Evolutionary conservation across 2,797 vertebrate species (phyloP).

Genomic region (Chromobotia macracanthus): DNA sequence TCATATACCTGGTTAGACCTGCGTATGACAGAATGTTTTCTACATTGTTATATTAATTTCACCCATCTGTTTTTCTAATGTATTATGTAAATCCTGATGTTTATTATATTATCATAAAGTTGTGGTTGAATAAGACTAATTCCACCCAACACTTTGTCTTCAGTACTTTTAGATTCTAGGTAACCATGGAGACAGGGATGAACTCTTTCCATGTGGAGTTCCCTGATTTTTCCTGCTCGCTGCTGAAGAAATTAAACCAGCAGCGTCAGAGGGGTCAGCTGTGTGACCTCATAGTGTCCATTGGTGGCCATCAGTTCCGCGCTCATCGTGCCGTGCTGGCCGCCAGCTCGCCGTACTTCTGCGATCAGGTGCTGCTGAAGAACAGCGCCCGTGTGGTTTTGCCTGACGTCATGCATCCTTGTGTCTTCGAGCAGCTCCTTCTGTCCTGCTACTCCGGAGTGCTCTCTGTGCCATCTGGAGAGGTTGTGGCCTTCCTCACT

Average conservation of each 20-base stretch:
- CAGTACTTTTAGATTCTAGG: constrained; percentile 71
- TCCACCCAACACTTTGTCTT: constrained; percentile 51
- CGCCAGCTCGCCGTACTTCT: constrained; percentile 88
- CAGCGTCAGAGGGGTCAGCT: constrained; percentile 86
- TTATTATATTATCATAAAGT: background rate
- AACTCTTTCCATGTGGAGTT: constrained; percentile 87
- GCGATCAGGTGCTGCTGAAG: constrained; percentile 87
- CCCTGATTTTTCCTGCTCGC: constrained; percentile 86
- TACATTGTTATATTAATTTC: background rate
- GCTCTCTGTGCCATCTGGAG: constrained; percentile 81
- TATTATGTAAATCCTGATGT: background rate
- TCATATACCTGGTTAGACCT: background rate
- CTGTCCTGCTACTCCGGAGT: constrained; percentile 84
- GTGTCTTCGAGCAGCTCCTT: constrained; percentile 86
- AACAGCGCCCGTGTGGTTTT: constrained; percentile 84
- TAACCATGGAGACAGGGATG: constrained; percentile 83
- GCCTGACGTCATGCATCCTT: constrained; percentile 87
- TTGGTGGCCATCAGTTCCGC: constrained; percentile 85
- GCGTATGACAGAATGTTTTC: background rate
- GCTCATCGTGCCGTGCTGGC: constrained; percentile 87
- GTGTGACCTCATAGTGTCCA: constrained; percentile 85
- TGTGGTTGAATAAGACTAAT: background rate
- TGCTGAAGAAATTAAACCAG: constrained; percentile 87
- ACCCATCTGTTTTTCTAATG: background rate
- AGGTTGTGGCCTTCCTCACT: constrained; percentile 86